Evolutionary conservation across 2,888 invertebrate genomes (phyloP), one percentile per base, ranked within the genome.

Genomic region (Cerastis leucographa): DNA sequence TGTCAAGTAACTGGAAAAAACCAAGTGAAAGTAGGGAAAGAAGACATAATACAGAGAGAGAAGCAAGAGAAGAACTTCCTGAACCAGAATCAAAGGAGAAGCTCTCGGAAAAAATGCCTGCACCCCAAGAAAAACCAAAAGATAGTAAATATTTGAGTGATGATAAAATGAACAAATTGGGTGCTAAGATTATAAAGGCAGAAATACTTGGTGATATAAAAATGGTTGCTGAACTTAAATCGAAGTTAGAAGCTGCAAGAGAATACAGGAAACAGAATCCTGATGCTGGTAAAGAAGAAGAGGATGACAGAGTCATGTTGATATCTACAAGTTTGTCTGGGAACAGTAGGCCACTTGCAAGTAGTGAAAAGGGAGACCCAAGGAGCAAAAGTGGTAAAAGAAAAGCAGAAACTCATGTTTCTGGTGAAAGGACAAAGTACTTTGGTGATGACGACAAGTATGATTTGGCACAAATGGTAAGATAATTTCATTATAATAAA

Each of bases 371-470:
- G 76, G 95, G 96, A 64, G 97, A 95, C 91, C 93, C 92, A 22
- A 95, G 89, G 89, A 94, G 95, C 85, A 96, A 95, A 83, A 92
- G 94, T 75, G 93, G 94, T 17, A 97, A 96, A 90, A 97, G 97
- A 78, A 97, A 97, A 90, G 94, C 97, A 51, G 97, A 98, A 86
- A 99, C 99, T 7, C 98, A 99, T 90, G 93, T 94, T 69, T 97
- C 97, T 81, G 98, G 98, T 14, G 97, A 98, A 91, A 97, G 99
- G 85, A 97, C 97, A 8, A 97, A 98, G 76, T 99, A 99, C 95
- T 99, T 98, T 96, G 97, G 98, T 7, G 98, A 99, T 96, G 99
- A 99, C 96, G 99, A 99, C 92, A 98, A 98, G 92, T 98, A 98
- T 93, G 98, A 98, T 73, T 97, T 99, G 56, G 97, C 98, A 91